These are phyloP conservation scores for Auanema freiburgensis DNA, from an alignment of 2,888 invertebrate genomes.

Conservation along the genomic window DNA sequence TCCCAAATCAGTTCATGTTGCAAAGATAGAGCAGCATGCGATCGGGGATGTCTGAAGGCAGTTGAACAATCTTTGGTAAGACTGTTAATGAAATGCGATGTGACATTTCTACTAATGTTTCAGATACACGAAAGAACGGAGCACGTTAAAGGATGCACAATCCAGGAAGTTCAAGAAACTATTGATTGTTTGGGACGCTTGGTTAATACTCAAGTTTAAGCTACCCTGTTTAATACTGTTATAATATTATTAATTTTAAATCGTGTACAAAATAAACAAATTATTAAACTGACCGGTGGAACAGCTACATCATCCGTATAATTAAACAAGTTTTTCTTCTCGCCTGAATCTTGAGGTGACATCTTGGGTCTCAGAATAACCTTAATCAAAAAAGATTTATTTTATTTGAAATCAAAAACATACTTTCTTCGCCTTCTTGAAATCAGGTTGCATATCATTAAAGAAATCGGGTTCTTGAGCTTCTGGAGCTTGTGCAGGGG, in stretches of 20 bases:
- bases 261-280: neutral
- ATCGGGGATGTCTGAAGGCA: slow-evolving; percentile 23
- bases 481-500: slow-evolving; percentile 13
- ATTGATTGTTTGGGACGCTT: slow-evolving; percentile 18
- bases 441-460: slow-evolving; percentile 53
- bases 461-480: slow-evolving; percentile 51
- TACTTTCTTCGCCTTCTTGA: slow-evolving; percentile 54
- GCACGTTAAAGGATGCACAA: slow-evolving; percentile 19
- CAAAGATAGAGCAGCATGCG: slow-evolving; percentile 28
- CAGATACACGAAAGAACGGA: neutral
- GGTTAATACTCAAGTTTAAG: slow-evolving; percentile 13
- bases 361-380: neutral
- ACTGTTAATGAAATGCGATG: too few relatives aligned
- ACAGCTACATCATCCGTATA: neutral
- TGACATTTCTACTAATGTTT: too few relatives aligned
- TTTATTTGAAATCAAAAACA: neutral
- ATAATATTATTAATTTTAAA: too few relatives aligned
- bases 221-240: too few relatives aligned
- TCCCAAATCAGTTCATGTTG: slow-evolving; percentile 31
- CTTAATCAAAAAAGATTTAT: neutral
- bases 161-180: slow-evolving; percentile 12
- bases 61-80: slow-evolving; percentile 26
- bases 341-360: neutral
- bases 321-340: slow-evolving; percentile 2
- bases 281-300: neutral